These are phyloP conservation scores for Cryptus viduatorius DNA, from an alignment of 2,888 invertebrate genomes.

Conservation along the genomic window DNA sequence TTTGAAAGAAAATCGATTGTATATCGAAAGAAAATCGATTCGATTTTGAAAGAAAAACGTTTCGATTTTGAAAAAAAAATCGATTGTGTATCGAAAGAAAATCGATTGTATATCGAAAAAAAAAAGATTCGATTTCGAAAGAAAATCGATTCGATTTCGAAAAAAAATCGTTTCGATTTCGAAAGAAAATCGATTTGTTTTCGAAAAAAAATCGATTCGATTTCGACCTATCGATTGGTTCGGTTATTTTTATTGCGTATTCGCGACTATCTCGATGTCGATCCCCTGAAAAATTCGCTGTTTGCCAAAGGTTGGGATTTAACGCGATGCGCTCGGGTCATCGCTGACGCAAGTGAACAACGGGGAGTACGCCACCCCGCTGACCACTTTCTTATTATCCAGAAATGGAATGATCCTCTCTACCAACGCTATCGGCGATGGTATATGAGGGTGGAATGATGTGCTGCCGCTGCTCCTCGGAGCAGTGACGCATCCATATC, in stretches of 20 bases:
- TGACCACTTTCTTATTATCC: constrained; percentile 29
- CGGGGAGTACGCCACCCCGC: background rate
- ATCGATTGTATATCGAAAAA: too few relatives aligned
- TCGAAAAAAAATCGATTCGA: background rate
- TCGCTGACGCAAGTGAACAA: constrained; percentile 27
- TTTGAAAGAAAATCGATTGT: too few relatives aligned
- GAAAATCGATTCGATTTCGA: too few relatives aligned
- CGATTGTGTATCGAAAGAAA: too few relatives aligned
- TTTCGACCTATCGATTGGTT: constrained; percentile 20
- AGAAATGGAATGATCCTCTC: constrained; percentile 12
- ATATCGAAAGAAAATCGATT: background rate
- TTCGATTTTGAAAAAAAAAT: too few relatives aligned
- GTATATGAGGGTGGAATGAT: constrained; percentile 34
- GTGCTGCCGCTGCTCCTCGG: background rate
- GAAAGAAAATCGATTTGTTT: background rate
- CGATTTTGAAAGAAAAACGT: too few relatives aligned
- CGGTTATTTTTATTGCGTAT: background rate
- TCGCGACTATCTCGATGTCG: background rate
- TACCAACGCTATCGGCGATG: background rate
- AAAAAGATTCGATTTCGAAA: too few relatives aligned
- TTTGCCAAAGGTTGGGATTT: background rate
- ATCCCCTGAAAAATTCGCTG: background rate
- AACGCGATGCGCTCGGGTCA: constrained; percentile 12
- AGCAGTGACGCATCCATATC: constrained; percentile 38
- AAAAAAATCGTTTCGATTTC: too few relatives aligned